Evolutionary conservation across 2,113 vertebrate genomes (phyloP).

Genomic region (Cynocephalus volans): DNA sequence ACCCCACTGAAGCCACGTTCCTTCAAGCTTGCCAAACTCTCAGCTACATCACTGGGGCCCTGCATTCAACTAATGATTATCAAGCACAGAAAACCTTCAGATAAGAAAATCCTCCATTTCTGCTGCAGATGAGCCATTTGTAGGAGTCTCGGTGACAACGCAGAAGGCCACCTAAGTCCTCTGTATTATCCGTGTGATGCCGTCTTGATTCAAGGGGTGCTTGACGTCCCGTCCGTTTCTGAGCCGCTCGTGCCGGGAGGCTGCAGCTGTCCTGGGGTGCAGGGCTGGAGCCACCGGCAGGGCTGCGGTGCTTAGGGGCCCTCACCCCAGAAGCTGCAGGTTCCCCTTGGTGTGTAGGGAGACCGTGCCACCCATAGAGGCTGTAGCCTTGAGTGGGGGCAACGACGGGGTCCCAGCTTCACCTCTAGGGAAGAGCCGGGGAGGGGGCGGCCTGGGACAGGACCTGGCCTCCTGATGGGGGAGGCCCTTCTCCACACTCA

Average conservation of each 20-base stretch:
- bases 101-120: not conserved
- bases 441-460: not conserved
- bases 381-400: not conserved
- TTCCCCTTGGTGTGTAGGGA: slow-evolving; percentile 57
- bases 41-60: not conserved
- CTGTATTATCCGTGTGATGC: fast-evolving
- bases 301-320: not conserved
- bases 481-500: slow-evolving; percentile 46
- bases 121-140: slow-evolving; percentile 60
- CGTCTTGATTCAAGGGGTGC: slow-evolving; percentile 21
- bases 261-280: not conserved
- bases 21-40: not conserved
- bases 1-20: not conserved
- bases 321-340: not conserved
- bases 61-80: not conserved
- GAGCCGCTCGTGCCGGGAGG: not conserved
- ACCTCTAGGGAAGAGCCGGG: not conserved
- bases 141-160: not conserved
- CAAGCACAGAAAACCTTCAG: slow-evolving; percentile 57
- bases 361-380: not conserved
- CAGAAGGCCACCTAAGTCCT: not conserved
- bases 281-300: not conserved
- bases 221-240: not conserved
- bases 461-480: not conserved
- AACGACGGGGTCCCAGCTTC: not conserved